phyloP scores from a whole-genome alignment of 2,888 invertebrate genomes.

The Lottia scabra region DNA sequence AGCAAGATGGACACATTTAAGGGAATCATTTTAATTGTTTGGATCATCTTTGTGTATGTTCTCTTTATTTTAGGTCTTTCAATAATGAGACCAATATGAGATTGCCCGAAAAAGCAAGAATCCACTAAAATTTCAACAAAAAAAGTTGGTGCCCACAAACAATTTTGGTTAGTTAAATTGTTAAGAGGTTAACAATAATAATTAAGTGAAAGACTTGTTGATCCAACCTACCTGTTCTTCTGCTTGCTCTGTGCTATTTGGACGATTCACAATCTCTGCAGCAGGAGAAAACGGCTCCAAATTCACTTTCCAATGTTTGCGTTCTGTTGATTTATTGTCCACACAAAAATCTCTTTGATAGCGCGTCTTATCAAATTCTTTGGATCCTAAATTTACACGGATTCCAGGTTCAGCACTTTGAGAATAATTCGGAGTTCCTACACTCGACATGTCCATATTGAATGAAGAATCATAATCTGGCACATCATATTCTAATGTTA shows the following conservation, averaged over 20 bases:
- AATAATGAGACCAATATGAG: no score
- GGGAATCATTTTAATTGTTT: no score
- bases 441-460: conserved; percentile 6
- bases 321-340: conserved; percentile 29
- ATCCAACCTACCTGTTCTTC: conserved; percentile 41
- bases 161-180: no score
- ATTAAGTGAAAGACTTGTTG: no score
- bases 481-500: background rate
- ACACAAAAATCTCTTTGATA: conserved; percentile 56
- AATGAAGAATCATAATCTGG: conserved; percentile 2
- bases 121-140: no score
- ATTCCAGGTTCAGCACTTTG: conserved; percentile 17
- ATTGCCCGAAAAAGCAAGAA: no score
- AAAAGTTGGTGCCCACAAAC: no score
- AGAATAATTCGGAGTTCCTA: background rate
- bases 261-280: conserved; percentile 37
- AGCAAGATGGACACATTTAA: no score
- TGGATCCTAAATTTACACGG: conserved; percentile 49
- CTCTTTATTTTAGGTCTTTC: no score
- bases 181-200: no score
- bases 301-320: conserved; percentile 44
- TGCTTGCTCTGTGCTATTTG: conserved; percentile 28
- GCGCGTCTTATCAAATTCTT: conserved; percentile 46
- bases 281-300: conserved; percentile 34
- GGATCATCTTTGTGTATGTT: no score